These are phyloP conservation scores for Alsophila aescularia DNA, from an alignment of 2,888 invertebrate species.

Conservation along the genomic window DNA sequence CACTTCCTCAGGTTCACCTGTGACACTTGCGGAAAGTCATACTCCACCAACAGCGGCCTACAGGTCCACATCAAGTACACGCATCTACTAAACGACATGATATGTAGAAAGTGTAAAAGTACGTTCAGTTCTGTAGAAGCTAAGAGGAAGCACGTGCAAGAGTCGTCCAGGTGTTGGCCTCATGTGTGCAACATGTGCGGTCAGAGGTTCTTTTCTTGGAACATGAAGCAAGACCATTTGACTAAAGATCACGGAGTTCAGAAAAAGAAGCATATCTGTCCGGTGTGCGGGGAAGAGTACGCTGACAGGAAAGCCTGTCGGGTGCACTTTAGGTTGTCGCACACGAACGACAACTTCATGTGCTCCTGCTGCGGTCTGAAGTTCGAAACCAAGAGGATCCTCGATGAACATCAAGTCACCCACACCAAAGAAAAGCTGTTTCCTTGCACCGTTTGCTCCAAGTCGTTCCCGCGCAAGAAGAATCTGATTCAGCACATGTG, in stretches of 20 bases:
- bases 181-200: conserved; percentile 68
- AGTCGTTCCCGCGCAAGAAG: conserved; percentile 71
- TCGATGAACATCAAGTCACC: conserved; percentile 76
- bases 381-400: conserved; percentile 61
- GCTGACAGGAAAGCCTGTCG: conserved; percentile 61
- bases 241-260: conserved; percentile 58
- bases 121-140: conserved; percentile 61
- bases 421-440: conserved; percentile 82
- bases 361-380: conserved; percentile 72
- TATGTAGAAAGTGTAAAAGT: conserved; percentile 69
- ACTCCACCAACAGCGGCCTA: conserved; percentile 64
- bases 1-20: conserved; percentile 73
- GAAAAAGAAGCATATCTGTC: conserved; percentile 60
- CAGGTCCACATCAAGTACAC: conserved; percentile 64
- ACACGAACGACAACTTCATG: conserved; percentile 67
- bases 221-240: conserved; percentile 63
- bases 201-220: conserved; percentile 65
- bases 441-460: conserved; percentile 77
- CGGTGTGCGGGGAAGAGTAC: conserved; percentile 65
- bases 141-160: conserved; percentile 59
- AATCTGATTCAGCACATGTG: conserved; percentile 74
- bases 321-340: conserved; percentile 48
- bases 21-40: conserved; percentile 73
- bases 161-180: conserved; percentile 64
- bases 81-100: conserved; percentile 58